phyloP scores from a whole-genome alignment of 2,797 vertebrate species.

The Odontamblyopus lacepedii region DNA sequence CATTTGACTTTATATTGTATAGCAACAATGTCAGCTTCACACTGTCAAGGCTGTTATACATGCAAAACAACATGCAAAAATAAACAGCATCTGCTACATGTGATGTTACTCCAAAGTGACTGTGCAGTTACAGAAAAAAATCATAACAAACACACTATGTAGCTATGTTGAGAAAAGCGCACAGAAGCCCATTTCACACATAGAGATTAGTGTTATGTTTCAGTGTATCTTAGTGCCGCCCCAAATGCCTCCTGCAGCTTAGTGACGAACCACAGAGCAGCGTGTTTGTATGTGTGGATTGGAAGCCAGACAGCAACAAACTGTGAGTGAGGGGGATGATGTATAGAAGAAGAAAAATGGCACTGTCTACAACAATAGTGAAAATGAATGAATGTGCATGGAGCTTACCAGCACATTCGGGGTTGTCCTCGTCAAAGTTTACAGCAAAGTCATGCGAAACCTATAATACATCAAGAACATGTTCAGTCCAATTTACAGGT shows the following conservation, averaged over 20 bases:
- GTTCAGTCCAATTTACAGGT: conserved; percentile 40
- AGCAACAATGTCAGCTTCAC: conserved; percentile 21
- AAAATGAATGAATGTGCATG: conserved; percentile 26
- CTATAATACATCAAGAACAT: conserved; percentile 64
- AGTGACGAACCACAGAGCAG: conserved; percentile 53
- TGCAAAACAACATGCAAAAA: conserved; percentile 43
- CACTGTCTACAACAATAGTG: conserved; percentile 16
- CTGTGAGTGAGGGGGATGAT: conserved; percentile 17
- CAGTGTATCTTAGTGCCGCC: conserved; percentile 41
- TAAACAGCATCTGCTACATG: conserved; percentile 26
- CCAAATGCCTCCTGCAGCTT: conserved; percentile 60
- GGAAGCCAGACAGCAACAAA: conserved; percentile 15
- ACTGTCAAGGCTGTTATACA: conserved; percentile 30
- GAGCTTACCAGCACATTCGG: conserved; percentile 94
- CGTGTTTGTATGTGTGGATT: conserved; percentile 14
- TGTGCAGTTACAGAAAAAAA: conserved; percentile 28
- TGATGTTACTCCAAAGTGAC: conserved; percentile 35
- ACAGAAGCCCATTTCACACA: conserved; percentile 71
- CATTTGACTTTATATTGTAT: background rate
- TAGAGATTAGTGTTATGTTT: conserved; percentile 76
- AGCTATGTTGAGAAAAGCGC: conserved; percentile 45
- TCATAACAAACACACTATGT: conserved; percentile 20
- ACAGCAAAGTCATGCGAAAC: conserved; percentile 99
- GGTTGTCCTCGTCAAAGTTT: conserved; percentile 99
- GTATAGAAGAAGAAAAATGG: conserved; percentile 39